Conservation (phyloP, 2,113 vertebrate genomes). For the Kryptolebias marmoratus region DNA sequence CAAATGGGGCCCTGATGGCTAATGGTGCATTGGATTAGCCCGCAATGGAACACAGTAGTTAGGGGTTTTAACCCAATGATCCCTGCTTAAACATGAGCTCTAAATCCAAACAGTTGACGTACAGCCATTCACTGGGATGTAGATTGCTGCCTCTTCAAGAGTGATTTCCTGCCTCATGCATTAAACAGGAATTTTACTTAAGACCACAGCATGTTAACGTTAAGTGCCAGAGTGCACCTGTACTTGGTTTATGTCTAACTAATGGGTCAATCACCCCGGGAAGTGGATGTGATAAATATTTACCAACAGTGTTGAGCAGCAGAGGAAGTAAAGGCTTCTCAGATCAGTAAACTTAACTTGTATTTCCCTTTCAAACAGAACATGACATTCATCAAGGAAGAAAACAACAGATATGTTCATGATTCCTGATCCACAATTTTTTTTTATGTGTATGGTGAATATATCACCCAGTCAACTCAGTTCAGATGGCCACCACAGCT, state of each 20-base stretch:
- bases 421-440: too few relatives aligned
- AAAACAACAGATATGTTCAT: neutral
- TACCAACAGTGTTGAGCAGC: constrained; percentile 40
- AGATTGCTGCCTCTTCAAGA: constrained; percentile 15
- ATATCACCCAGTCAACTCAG: too few relatives aligned
- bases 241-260: constrained; percentile 1
- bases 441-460: too few relatives aligned
- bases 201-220: neutral
- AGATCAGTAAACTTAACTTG: constrained; percentile 30
- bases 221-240: neutral
- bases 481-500: too few relatives aligned
- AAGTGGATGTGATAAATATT: constrained; percentile 60
- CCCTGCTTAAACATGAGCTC: constrained; percentile 64
- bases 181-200: constrained; percentile 8
- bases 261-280: constrained; percentile 35
- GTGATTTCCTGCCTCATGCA: constrained; percentile 5
- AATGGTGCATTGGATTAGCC: constrained; percentile 57
- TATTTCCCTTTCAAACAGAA: constrained; percentile 32
- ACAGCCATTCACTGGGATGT: constrained; percentile 35
- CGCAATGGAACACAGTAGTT: constrained; percentile 51
- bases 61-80: constrained; percentile 69
- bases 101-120: constrained; percentile 58
- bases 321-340: constrained; percentile 45
- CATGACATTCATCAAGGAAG: constrained; percentile 6
- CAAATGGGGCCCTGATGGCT: constrained; percentile 24